Base-by-base conservation (phyloP, 2,113 vertebrate genomes). In the Guaruba guarouba region DNA sequence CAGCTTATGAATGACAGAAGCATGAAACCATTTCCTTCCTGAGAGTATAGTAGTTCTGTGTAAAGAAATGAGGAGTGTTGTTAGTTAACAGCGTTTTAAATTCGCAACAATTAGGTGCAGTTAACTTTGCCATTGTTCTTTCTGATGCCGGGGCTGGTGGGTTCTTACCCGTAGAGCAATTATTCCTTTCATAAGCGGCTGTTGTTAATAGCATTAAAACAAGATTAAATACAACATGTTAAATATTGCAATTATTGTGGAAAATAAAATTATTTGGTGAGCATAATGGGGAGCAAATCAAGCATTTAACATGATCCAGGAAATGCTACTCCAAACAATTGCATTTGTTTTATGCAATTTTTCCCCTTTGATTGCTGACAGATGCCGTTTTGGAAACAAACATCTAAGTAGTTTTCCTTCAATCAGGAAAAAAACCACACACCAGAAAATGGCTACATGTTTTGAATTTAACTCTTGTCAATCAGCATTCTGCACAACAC, bases 351-450 rank as follows among this genome's bases (percentile, higher is more conserved):
- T 98, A 98, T 98, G 98, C 98, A 97, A 98, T 98, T 98, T 98
- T 98, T 96, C 97, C 97, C 97, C 96, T 97, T 97, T 98, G 98
- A 99, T 99, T 98, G 98, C 98, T 98, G 98, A 98, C 99, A 99
- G 99, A 99, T 99, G 98, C 98, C 97, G 98, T 98, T 98, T 97
- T 98, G 98, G 98, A 98, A 98, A 98, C 98, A 98, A 98, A 98
- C 97, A 98, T 98, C 97, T 97, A 98, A 98, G 98, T 97, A 98
- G 97, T 98, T 98, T 98, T 97, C 97, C 97, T 98, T 98, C 97
- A 97, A 97, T 98, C 96, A 98, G 95, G 93, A 96, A 96, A 96
- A 97, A 96, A 95, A 93, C 85, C 96, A 96, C 97, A 97, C 97
- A 96, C 95, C 93, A 98, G 97, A 98, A 97, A 97, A 96, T 83